A percentile compares a stretch with the other conserved stretches of the same genome.
These are phyloP conservation scores for Syngnathoides biaculeatus DNA, from an alignment of 2,113 vertebrate genomes.

Conservation along the genomic window DNA sequence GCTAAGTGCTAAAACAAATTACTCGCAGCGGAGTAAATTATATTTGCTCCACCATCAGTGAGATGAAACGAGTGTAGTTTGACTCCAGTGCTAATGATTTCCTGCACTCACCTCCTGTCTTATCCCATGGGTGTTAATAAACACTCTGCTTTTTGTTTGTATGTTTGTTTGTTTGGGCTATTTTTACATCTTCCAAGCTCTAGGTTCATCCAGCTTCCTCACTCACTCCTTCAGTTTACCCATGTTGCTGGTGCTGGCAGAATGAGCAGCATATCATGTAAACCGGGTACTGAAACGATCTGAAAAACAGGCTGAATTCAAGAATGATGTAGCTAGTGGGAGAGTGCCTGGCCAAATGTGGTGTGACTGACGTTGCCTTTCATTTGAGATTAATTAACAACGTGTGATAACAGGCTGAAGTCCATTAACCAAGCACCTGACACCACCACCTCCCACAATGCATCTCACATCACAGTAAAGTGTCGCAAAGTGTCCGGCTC, in stretches of 20 bases:
- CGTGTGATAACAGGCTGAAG: constrained; percentile 51
- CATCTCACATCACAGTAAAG: constrained; percentile 2
- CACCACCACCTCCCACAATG: constrained; percentile 37
- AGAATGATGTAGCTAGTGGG: constrained; percentile 70
- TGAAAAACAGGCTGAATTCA: constrained; percentile 74
- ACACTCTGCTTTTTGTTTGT: constrained; percentile 61
- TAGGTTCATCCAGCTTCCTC: constrained; percentile 37
- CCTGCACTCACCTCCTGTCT: constrained; percentile 73
- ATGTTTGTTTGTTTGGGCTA: constrained; percentile 66
- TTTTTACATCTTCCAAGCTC: constrained; percentile 64
- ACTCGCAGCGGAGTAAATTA: constrained; percentile 72
- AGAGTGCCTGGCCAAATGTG: constrained; percentile 58
- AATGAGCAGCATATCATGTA: constrained; percentile 71
- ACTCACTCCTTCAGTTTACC: constrained; percentile 32
- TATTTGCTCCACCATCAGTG: constrained; percentile 74
- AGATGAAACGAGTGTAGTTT: constrained; percentile 73
- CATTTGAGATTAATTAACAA: constrained; percentile 73
- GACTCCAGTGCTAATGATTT: constrained; percentile 75
- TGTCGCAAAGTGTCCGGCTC: neutral
- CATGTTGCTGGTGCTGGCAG: constrained; percentile 51
- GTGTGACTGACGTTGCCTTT: constrained; percentile 72
- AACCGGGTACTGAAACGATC: constrained; percentile 62
- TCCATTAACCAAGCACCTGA: constrained; percentile 50
- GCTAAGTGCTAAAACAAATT: constrained; percentile 78
- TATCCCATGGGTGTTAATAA: constrained; percentile 75